Evolutionary conservation across 2,888 invertebrate genomes (phyloP), one percentile per base, ranked within the genome.

Genomic region (Eilema depressum): DNA sequence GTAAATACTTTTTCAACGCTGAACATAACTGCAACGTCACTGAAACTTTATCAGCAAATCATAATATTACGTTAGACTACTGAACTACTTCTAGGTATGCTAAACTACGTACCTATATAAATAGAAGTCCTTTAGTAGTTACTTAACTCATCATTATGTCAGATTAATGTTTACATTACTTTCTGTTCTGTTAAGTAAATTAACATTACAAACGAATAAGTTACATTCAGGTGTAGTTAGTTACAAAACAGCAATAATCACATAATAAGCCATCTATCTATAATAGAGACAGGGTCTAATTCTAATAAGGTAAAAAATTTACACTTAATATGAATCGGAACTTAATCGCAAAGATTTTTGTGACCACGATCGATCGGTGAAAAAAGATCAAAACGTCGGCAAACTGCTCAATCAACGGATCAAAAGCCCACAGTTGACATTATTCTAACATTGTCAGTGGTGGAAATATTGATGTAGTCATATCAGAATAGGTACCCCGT

Each of bases 161-260:
- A n/a, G n/a, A n/a, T n/a, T n/a, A n/a, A n/a, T n/a, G n/a, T 33
- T 23, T 3, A n/a, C 14, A 14, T 23, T 8, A 23, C 10, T 5
- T 8, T 28, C 8, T 12, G 20, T 23, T 47, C 20, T 26, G 37
- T 47, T 63, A 63, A 10, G 25, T 25, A 63, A 41, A 47, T 41
- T 41, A 26, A 47, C 3, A 47, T 26, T 41, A 63, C 0, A 28
- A 47, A 63, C 28, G 41, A 47, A 63, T 20, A 28, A 20, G 11
- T 63, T 47, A 12, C 26, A 53, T 23, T 53, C 26, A 64, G 28
- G 17, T 63, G 2, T 47, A 64, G 14, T 64, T 53, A 64, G 64
- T 64, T 12, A 53, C 47, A 28, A 53, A 26, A 28, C 12, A 26
- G 26, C 11, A 10, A 63, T 14, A 53, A n/a, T 20, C 20, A n/a